Evolutionary conservation across 1,140 invertebrate species (phyloP), one percentile per base, ranked within the genome.

Genomic region (Wasmannia auropunctata): DNA sequence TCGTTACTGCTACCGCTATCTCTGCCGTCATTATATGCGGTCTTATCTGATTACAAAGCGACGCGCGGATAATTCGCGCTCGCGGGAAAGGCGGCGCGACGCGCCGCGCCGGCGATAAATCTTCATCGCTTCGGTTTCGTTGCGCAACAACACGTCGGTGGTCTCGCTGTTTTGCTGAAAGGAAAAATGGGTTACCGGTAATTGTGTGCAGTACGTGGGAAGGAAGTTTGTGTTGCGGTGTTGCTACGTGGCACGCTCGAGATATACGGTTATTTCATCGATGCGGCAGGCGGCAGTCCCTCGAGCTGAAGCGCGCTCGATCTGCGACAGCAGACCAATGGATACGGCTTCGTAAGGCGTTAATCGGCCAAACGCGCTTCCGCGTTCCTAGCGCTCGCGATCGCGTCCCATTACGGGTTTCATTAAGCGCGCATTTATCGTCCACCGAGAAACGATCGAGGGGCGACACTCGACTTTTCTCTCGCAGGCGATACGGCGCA

Each of bases 321-420:
- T 22, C 65, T n/a, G 10, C 58, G 31, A 65, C 34, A 37, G 28
- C 31, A 3, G 10, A n/a, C 16, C 8, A 10, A 25, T 60, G 37
- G 69, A 62, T n/a, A 86, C 67, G 31, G 56, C 8, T 76, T 37
- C 37, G 40, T 60, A 43, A 70, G 19, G 46, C 51, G 37, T 28
- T 84, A 87, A 84, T 62, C 54, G 62, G 14, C 37, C 2, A 75
- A 87, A 63, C 67, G 69, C 70, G 63, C 46, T 67, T 88, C 75
- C 87, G 85, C 87, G 16, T 87, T 88, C 85, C 34, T 19, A 34
- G n/a, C 77, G 51, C n/a, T 86, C 54, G 69, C 25, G n/a, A 19
- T 28, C 31, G 46, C 37, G 22, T 63, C 49, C 46, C 49, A 49
- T 46, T 46, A 46, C 43, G 43, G 16, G 43, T 46, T 46, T 46